Evolutionary conservation across 1,140 invertebrate species (phyloP).

Genomic region (Kradibia gibbosae): DNA sequence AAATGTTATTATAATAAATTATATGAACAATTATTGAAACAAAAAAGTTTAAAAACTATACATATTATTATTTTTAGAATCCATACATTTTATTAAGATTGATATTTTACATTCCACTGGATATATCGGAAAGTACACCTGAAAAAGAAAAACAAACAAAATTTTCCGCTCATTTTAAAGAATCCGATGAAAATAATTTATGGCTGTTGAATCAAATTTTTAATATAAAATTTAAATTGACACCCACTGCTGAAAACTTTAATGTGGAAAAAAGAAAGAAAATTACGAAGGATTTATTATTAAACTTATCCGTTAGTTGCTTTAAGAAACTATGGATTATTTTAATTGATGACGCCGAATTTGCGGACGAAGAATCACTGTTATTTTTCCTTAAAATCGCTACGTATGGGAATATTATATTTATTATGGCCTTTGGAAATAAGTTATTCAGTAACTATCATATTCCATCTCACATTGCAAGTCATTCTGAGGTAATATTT

Average conservation of each 20-base stretch:
- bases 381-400: constrained; percentile 68
- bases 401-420: constrained; percentile 58
- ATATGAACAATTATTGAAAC: not conserved
- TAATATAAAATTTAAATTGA: constrained; percentile 70
- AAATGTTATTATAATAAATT: no score
- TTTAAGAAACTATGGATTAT: constrained; percentile 72
- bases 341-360: constrained; percentile 73
- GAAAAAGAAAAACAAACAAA: constrained; percentile 68
- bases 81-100: constrained; percentile 68
- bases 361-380: constrained; percentile 74
- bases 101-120: constrained; percentile 69
- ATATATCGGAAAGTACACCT: constrained; percentile 61
- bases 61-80: constrained; percentile 58
- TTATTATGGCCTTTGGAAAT: constrained; percentile 61
- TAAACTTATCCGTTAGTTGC: constrained; percentile 57
- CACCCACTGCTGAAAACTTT: constrained; percentile 47
- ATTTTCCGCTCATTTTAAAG: constrained; percentile 62
- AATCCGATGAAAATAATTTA: constrained; percentile 61
- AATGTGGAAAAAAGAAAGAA: constrained; percentile 54
- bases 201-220: constrained; percentile 74
- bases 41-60: not conserved
- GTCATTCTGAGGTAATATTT: constrained; percentile 58
- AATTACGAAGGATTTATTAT: constrained; percentile 65
- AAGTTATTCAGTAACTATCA: constrained; percentile 54
- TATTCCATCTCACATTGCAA: constrained; percentile 52